phyloP scores from a whole-genome alignment of 2,797 vertebrate genomes.

The Thamnophis elegans region DNA sequence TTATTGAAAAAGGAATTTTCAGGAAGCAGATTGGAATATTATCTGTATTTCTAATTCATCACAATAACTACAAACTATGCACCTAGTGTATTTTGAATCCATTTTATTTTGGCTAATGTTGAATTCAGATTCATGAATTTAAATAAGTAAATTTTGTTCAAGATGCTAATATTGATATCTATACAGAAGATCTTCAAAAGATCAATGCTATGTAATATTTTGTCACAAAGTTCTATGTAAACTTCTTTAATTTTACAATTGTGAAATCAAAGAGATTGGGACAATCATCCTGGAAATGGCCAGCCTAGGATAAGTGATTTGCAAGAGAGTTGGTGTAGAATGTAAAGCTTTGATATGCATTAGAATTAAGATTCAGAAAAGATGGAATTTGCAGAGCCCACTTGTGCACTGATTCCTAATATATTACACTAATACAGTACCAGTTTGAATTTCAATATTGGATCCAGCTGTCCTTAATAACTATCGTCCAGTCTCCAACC shows the following conservation, averaged over 20 bases:
- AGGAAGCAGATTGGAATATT: neutral
- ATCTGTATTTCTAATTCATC: neutral
- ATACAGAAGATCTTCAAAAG: neutral
- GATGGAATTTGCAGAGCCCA: neutral
- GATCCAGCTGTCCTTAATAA: too few species aligned
- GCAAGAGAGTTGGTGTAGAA: neutral
- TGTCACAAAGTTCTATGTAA: neutral
- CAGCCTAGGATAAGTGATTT: neutral
- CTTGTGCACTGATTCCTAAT: neutral
- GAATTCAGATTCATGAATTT: neutral
- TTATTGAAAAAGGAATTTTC: neutral
- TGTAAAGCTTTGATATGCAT: too few species aligned
- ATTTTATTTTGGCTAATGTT: neutral
- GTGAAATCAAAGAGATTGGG: neutral
- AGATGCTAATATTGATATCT: neutral
- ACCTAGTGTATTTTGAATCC: neutral
- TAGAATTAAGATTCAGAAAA: neutral
- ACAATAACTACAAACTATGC: neutral
- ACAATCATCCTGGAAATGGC: neutral
- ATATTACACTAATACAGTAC: neutral
- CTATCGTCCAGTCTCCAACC: too few species aligned
- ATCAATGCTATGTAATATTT: neutral
- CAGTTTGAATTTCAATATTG: neutral
- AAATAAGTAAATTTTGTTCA: neutral
- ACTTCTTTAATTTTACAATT: neutral